Percentiles rank a stretch among this genome's conserved stretches.
phyloP scores from a whole-genome alignment of 2,113 vertebrate species.

The Caranx ignobilis region DNA sequence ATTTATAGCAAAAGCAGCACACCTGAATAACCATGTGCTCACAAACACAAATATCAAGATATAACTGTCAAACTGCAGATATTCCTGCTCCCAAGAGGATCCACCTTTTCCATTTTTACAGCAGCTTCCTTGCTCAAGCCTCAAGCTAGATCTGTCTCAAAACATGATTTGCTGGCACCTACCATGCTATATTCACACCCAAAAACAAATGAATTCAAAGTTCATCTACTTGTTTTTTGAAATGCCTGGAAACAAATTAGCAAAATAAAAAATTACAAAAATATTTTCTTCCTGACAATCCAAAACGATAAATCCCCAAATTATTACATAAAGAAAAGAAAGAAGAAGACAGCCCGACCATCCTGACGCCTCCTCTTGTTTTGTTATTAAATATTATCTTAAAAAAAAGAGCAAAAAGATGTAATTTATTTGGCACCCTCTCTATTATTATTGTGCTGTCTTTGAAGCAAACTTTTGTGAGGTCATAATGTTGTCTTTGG shows the following conservation, averaged over 20 bases:
- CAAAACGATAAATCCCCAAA: neutral
- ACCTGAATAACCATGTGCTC: neutral
- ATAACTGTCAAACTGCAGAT: neutral
- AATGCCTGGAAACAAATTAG: neutral
- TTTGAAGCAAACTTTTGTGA: constrained; percentile 18
- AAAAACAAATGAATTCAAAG: neutral
- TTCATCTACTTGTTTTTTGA: neutral
- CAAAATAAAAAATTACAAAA: neutral
- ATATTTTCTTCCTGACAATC: neutral
- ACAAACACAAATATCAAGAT: neutral
- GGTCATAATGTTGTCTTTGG: constrained; percentile 33
- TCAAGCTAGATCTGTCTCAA: neutral
- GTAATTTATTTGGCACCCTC: constrained; percentile 2
- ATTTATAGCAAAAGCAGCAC: neutral
- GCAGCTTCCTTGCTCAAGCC: neutral
- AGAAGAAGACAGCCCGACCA: neutral
- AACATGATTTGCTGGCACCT: neutral
- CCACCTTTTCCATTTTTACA: neutral
- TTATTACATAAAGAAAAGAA: neutral
- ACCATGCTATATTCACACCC: neutral
- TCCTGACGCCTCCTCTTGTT: neutral
- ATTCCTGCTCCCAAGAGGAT: constrained; percentile 5
- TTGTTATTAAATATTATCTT: constrained; percentile 3
- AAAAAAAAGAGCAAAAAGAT: neutral
- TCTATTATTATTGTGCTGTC: constrained; percentile 6